phyloP scores from a whole-genome alignment of 2,113 vertebrate species.

The Empidonax alnorum region DNA sequence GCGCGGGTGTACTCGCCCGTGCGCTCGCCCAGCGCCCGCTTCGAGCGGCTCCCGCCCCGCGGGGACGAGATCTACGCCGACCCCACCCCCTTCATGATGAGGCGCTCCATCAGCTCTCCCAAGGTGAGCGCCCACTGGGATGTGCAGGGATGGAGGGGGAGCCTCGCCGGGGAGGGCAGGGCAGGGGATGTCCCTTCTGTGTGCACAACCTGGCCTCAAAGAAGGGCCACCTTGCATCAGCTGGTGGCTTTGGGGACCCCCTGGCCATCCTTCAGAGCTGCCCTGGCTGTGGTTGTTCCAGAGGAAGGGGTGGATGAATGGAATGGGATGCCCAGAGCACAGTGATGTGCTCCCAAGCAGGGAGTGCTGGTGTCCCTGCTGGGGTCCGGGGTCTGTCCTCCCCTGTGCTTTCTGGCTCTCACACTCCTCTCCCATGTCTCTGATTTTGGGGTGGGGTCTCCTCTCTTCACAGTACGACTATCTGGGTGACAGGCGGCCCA shows the following conservation, averaged over 20 bases:
- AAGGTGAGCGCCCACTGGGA: slow-evolving; percentile 77
- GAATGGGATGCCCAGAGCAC: not conserved
- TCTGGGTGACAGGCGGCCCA: slow-evolving; percentile 87
- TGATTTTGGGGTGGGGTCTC: not conserved
- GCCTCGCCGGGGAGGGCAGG: accelerated
- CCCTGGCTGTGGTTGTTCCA: not conserved
- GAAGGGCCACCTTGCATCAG: not conserved
- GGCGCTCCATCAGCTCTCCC: slow-evolving; percentile 90
- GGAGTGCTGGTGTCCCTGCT: not conserved
- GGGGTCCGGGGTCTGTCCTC: not conserved
- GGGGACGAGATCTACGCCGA: slow-evolving; percentile 86
- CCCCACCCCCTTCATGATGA: slow-evolving; percentile 83
- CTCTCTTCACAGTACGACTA: slow-evolving; percentile 88
- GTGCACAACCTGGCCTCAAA: accelerated
- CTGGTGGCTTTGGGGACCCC: not conserved
- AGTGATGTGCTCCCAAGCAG: not conserved
- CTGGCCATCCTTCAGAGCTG: not conserved
- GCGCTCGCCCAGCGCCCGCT: slow-evolving; percentile 84
- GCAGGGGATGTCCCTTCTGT: not conserved
- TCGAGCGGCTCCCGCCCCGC: slow-evolving; percentile 79
- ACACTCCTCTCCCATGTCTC: not conserved
- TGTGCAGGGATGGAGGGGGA: not conserved
- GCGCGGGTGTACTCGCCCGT: slow-evolving; percentile 86
- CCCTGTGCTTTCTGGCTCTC: not conserved
- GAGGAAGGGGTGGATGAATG: not conserved